Evolutionary conservation across 2,113 vertebrate genomes (phyloP), one percentile per base, ranked within the genome.

Genomic region (Malurus cyaneus): DNA sequence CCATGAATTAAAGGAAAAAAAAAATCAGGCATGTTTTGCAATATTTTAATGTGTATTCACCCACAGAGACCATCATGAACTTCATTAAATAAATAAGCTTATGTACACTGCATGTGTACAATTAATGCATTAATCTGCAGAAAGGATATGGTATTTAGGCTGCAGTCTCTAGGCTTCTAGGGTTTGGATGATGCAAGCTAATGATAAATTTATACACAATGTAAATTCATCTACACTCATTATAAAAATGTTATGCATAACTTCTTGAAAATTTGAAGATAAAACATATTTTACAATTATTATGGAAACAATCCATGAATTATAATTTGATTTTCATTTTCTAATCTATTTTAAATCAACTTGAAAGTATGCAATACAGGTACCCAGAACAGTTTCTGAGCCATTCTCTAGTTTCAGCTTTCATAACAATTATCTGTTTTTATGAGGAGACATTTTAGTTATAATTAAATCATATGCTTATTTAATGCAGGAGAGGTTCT

Each of bases 51-150:
- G 39, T 47, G 20, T 36, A 56, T 89, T 94, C 85, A 94, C 12
- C 81, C 78, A 53, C 25, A 88, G 85, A 94, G 59, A 87, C 47
- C 57, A 94, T 67, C 32, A 70, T 17, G 39, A 62, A 77, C 85
- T 88, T 89, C 62, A 89, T 95, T 87, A 93, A 92, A 89, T 91
- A 94, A 95, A 94, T 60, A 89, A 91, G 83, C 41, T 92, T 84
- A 72, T 4, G 4, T 61, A 91, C 77, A 57, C 53, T 70, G 34
- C 10, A 10, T 91, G 26, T 88, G 74, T 31, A 39, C 85, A 94
- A 89, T 94, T 93, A 96, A 89, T 86, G 64, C 54, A 93, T 91
- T 96, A 83, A 95, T 93, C 76, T 90, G 74, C 67, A 67, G 60
- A 92, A 95, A 90, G 52, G 71, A 83, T 72, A 73, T 17, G 50